Conservation (phyloP, 2,113 vertebrate species). For the Eupsittula cactorum region DNA sequence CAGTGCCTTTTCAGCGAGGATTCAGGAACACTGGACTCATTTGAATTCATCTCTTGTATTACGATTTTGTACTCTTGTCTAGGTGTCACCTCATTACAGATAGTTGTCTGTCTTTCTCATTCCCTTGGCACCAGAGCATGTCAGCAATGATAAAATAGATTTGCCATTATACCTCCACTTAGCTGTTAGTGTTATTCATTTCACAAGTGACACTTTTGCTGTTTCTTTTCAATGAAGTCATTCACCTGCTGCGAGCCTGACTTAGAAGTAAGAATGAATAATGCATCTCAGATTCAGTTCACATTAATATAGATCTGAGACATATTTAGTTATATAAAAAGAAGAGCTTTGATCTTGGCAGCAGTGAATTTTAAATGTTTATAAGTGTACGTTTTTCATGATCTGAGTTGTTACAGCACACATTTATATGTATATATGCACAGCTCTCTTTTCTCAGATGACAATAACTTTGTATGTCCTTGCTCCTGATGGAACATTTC, state of each 20-base stretch:
- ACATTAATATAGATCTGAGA: constrained; percentile 46
- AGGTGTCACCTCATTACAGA: not conserved
- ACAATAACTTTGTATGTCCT: not conserved
- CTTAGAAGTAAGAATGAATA: constrained; percentile 46
- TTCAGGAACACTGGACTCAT: not conserved
- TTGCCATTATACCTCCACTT: constrained; percentile 36
- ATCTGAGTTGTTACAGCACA: not conserved
- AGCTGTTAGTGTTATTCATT: constrained; percentile 50
- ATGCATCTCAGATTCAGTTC: constrained; percentile 40
- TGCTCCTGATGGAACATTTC: not conserved
- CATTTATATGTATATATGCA: constrained; percentile 16
- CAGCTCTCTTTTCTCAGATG: not conserved
- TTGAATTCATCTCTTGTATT: not conserved
- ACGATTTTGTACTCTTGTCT: not conserved
- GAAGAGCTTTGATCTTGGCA: constrained; percentile 56
- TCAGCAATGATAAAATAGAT: constrained; percentile 44
- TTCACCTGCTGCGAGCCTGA: constrained; percentile 29
- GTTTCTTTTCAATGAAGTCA: constrained; percentile 49
- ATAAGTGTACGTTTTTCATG: constrained; percentile 25
- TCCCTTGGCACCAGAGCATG: constrained; percentile 8
- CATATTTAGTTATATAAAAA: constrained; percentile 38
- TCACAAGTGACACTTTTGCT: constrained; percentile 39
- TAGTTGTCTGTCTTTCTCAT: not conserved
- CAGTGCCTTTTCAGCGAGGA: not conserved
- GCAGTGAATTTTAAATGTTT: constrained; percentile 53